Evolutionary conservation across 2,113 vertebrate species (phyloP), one percentile per base, ranked within the genome.

Genomic region (Ochotona curzoniae): DNA sequence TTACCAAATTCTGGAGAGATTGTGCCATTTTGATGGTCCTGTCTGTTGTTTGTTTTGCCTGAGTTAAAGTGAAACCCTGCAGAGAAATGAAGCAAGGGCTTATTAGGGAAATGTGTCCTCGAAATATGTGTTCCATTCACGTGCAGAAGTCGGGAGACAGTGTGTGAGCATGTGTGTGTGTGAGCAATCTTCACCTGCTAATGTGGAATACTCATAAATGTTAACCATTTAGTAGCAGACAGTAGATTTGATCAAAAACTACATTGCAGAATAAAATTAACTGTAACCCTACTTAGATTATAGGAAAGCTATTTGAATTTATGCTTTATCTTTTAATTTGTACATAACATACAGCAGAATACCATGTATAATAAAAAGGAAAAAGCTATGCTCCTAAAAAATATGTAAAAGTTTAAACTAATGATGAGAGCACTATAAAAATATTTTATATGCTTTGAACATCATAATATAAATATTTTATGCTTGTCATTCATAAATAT

Each of bases 231-330:
- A 73, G 32, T 54, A 64, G 44, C 71, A 76, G 25, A 17, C 11
- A 49, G 78, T 84, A 28, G 2, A n/a, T 88, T 92, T 61, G 86
- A 92, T 26, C 75, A n/a, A 93, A 87, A 76, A 54, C 54, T 63
- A 0, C 5, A 47, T 14, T 93, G 28, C 57, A 60, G 63, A 30
- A 90, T 90, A 85, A 30, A 83, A 35, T 70, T 23, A n/a, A 83
- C 30, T 85, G 3, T 69, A 57, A 89, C 21, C 44, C 20, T 35
- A 57, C 28, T 20, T 92, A 47, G 92, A 87, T 88, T 85, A 76
- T 93, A 93, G 83, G 21, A 81, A 4, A 94, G 74, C 47, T 93
- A 17, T 91, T 94, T 71, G 11, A 44, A 44, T 44, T 94, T 38
- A 32, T 92, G 0, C 32, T 26, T 49, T 86, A 38, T 85, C 91